These are phyloP conservation scores for Amblyjoppa proteus DNA, from an alignment of 2,888 invertebrate genomes.

Conservation along the genomic window DNA sequence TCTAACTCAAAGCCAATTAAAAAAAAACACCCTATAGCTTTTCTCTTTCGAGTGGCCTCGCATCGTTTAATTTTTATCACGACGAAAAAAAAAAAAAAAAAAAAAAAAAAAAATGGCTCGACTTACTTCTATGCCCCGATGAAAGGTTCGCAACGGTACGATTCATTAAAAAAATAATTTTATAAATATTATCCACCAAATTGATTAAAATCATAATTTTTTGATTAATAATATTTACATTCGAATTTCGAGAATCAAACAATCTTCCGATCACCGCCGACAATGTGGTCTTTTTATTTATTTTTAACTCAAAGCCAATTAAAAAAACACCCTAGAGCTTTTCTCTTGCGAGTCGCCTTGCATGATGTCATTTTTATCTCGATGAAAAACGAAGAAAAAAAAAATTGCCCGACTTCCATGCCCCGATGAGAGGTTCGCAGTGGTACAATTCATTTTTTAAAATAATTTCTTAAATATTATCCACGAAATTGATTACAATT, in stretches of 20 bases:
- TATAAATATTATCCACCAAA: too few species aligned
- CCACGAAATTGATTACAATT: too few species aligned
- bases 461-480: too few species aligned
- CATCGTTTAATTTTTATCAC: background rate
- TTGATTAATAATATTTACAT: too few species aligned
- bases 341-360: background rate
- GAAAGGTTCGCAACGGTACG: slow-evolving; percentile 20
- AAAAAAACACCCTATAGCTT: too few species aligned
- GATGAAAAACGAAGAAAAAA: background rate
- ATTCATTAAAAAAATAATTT: too few species aligned
- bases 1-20: too few species aligned
- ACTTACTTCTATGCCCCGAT: background rate
- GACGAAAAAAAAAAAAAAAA: background rate
- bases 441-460: slow-evolving; percentile 53
- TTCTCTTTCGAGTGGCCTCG: background rate
- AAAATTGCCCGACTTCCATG: background rate
- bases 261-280: too few species aligned
- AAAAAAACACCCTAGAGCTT: background rate
- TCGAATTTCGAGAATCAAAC: too few species aligned
- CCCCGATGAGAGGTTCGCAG: slow-evolving; percentile 4
- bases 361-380: background rate
- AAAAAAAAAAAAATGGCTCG: too few species aligned
- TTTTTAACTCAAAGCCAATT: background rate
- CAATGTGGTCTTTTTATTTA: too few species aligned
- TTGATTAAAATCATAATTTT: too few species aligned